Percentiles rank a stretch among this genome's conserved stretches.
phyloP scores from a whole-genome alignment of 2,797 vertebrate species.

The Thaleichthys pacificus region DNA sequence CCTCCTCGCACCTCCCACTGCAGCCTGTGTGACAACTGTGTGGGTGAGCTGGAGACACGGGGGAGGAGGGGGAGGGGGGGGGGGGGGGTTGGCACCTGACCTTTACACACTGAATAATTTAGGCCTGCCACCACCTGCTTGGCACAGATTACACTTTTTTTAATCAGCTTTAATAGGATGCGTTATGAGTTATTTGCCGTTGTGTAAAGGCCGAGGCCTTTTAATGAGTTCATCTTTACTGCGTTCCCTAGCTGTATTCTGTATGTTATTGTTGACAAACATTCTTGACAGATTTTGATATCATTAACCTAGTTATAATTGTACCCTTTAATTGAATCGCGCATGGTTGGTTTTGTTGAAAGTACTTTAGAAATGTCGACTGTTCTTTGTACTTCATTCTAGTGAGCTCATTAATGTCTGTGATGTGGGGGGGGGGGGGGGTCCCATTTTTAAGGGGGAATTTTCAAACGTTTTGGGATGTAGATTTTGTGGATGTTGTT shows the following conservation, averaged over 20 bases:
- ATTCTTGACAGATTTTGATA: neutral
- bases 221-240: neutral
- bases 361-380: neutral
- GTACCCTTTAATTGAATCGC: neutral
- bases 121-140: neutral
- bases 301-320: conserved; percentile 10
- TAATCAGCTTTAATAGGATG: neutral
- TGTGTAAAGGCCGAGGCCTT: neutral
- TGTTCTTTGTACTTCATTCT: conserved; percentile 3
- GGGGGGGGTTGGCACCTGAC: conserved; percentile 18
- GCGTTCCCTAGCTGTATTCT: neutral
- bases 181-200: no score
- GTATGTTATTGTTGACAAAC: neutral
- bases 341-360: neutral
- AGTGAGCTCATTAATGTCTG: neutral
- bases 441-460: neutral
- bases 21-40: conserved; percentile 96
- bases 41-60: conserved; percentile 77
- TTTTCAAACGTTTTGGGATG: neutral
- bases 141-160: neutral
- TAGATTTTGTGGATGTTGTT: neutral
- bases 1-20: conserved; percentile 94
- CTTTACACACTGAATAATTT: conserved; percentile 44
- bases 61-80: neutral
- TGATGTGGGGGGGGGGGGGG: neutral